phyloP scores from a whole-genome alignment of 2,888 invertebrate genomes.

The Automeris io region DNA sequence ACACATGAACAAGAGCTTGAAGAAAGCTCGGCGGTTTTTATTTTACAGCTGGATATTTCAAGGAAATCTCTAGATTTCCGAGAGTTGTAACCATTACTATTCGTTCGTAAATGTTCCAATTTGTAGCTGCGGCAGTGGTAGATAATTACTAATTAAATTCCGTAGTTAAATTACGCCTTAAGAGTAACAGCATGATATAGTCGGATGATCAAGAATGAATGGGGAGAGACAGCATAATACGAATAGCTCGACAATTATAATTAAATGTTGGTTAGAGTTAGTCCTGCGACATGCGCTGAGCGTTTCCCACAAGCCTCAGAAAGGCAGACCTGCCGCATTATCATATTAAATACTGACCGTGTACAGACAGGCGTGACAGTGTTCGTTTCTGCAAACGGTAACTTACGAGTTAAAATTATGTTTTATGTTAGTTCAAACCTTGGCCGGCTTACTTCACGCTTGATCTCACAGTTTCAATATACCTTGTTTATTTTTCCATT shows the following conservation, averaged over 20 bases:
- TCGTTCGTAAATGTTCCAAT: slow-evolving; percentile 23
- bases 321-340: slow-evolving; percentile 40
- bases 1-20: slow-evolving; percentile 14
- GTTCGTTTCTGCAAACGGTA: slow-evolving; percentile 27
- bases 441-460: slow-evolving; percentile 32
- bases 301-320: slow-evolving; percentile 37
- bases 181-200: slow-evolving; percentile 24
- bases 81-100: slow-evolving; percentile 24
- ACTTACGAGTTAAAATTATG: slow-evolving; percentile 16
- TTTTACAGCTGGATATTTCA: slow-evolving; percentile 39
- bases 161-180: slow-evolving; percentile 37
- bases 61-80: slow-evolving; percentile 27
- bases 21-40: slow-evolving; percentile 37
- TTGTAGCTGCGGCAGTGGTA: slow-evolving; percentile 15
- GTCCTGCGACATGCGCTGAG: slow-evolving; percentile 26
- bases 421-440: slow-evolving; percentile 27
- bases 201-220: slow-evolving; percentile 31
- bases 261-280: slow-evolving; percentile 30
- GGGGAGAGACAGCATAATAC: slow-evolving; percentile 26
- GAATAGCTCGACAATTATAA: slow-evolving; percentile 27
- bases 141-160: slow-evolving; percentile 30
- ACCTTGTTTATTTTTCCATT: slow-evolving; percentile 26
- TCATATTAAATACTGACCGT: slow-evolving; percentile 40
- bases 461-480: slow-evolving; percentile 22
- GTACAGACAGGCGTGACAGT: slow-evolving; percentile 35